These are phyloP conservation scores for Tauraco erythrolophus DNA, from an alignment of 2,113 vertebrate genomes.

Conservation along the genomic window DNA sequence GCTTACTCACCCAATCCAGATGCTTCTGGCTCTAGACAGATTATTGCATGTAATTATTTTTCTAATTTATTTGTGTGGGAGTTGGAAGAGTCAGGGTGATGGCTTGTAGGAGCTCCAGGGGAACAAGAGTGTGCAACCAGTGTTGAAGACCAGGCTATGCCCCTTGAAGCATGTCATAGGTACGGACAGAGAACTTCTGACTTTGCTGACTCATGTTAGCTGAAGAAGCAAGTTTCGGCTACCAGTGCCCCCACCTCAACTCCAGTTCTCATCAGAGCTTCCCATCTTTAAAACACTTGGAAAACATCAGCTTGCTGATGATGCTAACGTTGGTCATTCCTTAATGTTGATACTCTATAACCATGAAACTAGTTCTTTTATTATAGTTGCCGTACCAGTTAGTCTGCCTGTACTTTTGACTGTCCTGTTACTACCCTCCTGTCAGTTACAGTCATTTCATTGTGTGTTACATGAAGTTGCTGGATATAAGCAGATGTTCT, in stretches of 20 bases:
- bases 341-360: not conserved
- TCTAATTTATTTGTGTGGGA: constrained; percentile 5
- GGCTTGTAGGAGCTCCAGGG: not conserved
- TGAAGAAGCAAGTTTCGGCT: not conserved
- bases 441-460: not conserved
- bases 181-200: not conserved
- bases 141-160: not conserved
- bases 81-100: not conserved
- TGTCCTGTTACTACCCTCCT: not conserved
- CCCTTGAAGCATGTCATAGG: not conserved
- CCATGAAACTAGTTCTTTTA: not conserved
- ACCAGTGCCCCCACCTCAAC: not conserved
- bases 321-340: not conserved
- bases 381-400: not conserved
- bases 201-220: not conserved
- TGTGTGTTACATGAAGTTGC: not conserved
- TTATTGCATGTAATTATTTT: constrained; percentile 13
- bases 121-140: not conserved
- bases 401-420: not conserved
- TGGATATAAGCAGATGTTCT: not conserved
- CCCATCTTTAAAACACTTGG: not conserved
- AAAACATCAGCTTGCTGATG: not conserved
- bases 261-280: not conserved
- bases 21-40: not conserved
- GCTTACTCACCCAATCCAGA: not conserved